Base-by-base conservation (phyloP, 1,140 invertebrate species). In the Catajapyx aquilonaris region DNA sequence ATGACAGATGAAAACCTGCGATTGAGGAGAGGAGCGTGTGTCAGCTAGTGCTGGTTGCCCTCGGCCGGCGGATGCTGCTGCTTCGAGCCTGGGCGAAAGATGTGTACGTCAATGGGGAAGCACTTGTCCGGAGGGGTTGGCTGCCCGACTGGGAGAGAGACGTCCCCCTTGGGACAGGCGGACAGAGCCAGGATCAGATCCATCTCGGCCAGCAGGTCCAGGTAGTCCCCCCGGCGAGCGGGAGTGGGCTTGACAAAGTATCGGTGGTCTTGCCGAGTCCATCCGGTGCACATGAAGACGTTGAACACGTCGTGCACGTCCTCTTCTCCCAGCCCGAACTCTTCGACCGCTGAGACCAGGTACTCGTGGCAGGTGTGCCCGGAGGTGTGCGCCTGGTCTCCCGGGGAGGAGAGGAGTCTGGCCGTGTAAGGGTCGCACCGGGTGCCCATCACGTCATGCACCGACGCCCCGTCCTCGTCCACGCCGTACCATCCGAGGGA, bases 281-380 rank as follows among this genome's bases (percentile, higher is more conserved):
- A 55, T 4, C 59, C 59, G 2, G 61, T 64, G 40, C 58, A 60
- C 57, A 64, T 63, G 20, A 64, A 64, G 15, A 64, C 57, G 37
- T 64, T 64, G 50, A 60, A 56, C 1, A 64, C 61, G 46, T 64
- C 61, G 40, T 64, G 61, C 0, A 64, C 60, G 44, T 64, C 59
- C 32, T 53, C 50, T 39, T 64, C 61, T 1, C 38, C 48, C 22
- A 62, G 41, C 0, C 53, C 58, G n/a, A 52, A 46, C 20, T 56
- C 52, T 38, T 55, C 44, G 5, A 57, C 52, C 1, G 61, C 61
- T 20, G 55, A 49, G 1, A 53, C 54, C 15, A 64, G 37, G 16
- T 58, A 57, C 15, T 57, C 60, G 41, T 64, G 61, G 23, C 61
- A 64, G 22, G 32, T 61, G 41, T 64, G 61, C 22, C 61, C 63